Percentiles rank a stretch among this genome's conserved stretches.
Evolutionary conservation across 1,140 invertebrate species (phyloP).

Genomic region (Euglossa dilemma): DNA sequence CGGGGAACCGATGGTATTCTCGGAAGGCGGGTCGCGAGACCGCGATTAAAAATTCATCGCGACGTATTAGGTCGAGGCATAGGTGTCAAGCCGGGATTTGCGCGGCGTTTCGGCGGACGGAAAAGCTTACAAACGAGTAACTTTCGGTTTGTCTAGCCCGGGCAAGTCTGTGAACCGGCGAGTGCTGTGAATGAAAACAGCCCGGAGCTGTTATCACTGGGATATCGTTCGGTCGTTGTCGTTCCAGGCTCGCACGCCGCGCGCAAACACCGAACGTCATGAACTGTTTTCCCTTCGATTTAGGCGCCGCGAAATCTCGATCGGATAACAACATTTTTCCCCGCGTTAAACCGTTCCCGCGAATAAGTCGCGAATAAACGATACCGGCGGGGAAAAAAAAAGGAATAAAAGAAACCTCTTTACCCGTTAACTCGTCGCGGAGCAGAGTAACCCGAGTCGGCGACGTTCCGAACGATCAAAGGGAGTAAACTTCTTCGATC

Average conservation of each 20-base stretch:
- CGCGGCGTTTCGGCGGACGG: not conserved
- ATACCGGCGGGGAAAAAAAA: no score
- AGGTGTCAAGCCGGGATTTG: conserved; percentile 17
- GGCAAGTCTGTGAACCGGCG: conserved; percentile 18
- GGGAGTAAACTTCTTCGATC: no score
- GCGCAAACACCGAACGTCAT: conserved; percentile 24
- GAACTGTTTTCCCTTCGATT: conserved; percentile 43
- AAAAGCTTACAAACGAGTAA: conserved; percentile 37
- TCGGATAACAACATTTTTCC: conserved; percentile 4
- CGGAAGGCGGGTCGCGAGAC: no score
- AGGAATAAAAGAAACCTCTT: no score
- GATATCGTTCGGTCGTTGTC: conserved; percentile 56
- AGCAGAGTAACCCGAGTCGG: no score
- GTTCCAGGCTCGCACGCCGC: conserved; percentile 33
- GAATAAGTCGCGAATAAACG: no score
- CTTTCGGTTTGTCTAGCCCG: conserved; percentile 48
- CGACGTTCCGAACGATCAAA: no score
- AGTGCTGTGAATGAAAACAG: conserved; percentile 55
- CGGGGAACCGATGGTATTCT: no score
- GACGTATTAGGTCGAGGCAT: not conserved
- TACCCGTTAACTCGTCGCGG: no score
- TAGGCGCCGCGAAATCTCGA: conserved; percentile 40
- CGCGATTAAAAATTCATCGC: conserved; percentile 18
- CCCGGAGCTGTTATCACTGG: conserved; percentile 53
- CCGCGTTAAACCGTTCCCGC: not conserved